Evolutionary conservation across 2,888 invertebrate genomes (phyloP), one percentile per base, ranked within the genome.

Genomic region (Busseola fusca): DNA sequence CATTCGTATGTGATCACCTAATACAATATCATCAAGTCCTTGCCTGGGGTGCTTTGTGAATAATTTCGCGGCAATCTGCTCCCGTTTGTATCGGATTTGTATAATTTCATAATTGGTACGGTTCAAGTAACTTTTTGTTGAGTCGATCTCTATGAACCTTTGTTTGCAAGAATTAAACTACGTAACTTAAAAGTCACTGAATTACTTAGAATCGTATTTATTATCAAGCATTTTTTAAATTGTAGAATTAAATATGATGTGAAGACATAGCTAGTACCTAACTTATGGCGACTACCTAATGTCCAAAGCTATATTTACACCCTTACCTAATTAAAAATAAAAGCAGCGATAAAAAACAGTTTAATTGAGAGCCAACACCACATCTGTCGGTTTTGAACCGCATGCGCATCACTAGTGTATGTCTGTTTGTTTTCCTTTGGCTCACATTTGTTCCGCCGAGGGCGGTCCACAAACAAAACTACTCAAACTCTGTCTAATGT

Each of bases 1-100:
- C 93, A 95, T 96, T 95, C 95, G 95, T 95, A 93, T 95, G 95
- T 95, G 96, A 96, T 96, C 95, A 93, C 95, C 94, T 95, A 95
- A 96, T 96, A 96, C 95, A 96, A 96, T 96, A 96, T 95, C 95
- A 95, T 95, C 95, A 94, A 94, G 94, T 94, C 93, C 92, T 82
- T 82, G 90, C 91, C 86, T 78, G 88, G 94, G 94, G 93, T 88
- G 93, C 92, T 94, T 94, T 93, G 94, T 95, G 95, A 95, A 95
- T 95, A 95, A 95, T 95, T 95, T 95, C 93, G 90, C 93, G 94
- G 94, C 95, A 95, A 95, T 95, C 94, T 95, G 95, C 93, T 94
- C 91, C 87, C 92, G 88, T 93, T 95, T 92, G 91, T 88, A 89
- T 88, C 89, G 92, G 91, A 92, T 93, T 93, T 93, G 88, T 90